These are phyloP conservation scores for Phortica magna DNA, from an alignment of 2,888 invertebrate genomes.

Conservation along the genomic window DNA sequence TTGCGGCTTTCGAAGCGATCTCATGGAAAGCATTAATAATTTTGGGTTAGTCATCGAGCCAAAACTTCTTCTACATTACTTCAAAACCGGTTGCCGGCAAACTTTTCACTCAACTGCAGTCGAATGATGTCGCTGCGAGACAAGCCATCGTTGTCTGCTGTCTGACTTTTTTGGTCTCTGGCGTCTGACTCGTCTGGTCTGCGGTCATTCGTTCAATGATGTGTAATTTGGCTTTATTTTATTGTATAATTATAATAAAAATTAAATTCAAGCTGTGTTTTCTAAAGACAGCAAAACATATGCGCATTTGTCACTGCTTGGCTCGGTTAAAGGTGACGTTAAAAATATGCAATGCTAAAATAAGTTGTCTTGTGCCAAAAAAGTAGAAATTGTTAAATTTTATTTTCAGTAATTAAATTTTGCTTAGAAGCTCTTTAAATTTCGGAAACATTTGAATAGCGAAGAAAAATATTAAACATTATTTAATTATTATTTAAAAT, in stretches of 20 bases:
- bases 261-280: no score
- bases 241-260: not conserved
- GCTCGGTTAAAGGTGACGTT: not conserved
- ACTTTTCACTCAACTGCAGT: not conserved
- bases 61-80: slow-evolving; percentile 39
- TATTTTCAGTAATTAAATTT: not conserved
- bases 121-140: no score
- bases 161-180: no score
- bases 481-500: not conserved
- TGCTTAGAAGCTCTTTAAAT: not conserved
- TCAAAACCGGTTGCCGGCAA: slow-evolving; percentile 68
- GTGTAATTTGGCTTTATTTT: not conserved
- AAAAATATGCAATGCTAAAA: not conserved
- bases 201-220: not conserved
- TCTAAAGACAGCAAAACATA: not conserved
- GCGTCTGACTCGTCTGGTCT: not conserved
- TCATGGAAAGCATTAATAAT: not conserved
- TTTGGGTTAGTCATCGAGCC: slow-evolving; percentile 48
- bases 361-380: not conserved
- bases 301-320: not conserved
- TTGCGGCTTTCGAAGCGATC: not conserved
- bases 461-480: not conserved
- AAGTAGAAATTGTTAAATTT: not conserved
- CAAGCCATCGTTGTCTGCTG: no score
- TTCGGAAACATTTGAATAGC: no score